Conservation (phyloP, 2,888 invertebrate species). For the Andrena praecox region DNA sequence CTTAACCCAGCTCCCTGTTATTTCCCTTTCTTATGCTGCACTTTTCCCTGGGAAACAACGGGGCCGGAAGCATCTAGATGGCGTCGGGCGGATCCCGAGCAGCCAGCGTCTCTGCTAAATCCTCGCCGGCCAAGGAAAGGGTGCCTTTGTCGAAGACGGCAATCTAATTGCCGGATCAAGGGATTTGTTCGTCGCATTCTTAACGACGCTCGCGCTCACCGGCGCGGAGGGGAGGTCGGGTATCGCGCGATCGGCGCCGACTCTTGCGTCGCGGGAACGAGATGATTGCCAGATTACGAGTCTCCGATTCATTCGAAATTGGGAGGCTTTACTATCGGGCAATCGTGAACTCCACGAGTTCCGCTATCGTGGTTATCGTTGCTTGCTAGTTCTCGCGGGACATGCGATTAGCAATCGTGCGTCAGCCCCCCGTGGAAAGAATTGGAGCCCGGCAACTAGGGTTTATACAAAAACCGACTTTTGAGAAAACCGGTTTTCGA, state of each 20-base stretch:
- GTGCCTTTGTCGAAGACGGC: slow-evolving; percentile 51
- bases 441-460: neutral
- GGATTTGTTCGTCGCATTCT: slow-evolving; percentile 53
- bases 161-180: slow-evolving; percentile 65
- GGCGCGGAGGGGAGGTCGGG: neutral
- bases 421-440: neutral
- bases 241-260: neutral
- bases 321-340: neutral
- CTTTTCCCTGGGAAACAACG: slow-evolving; percentile 27
- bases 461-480: no score
- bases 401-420: no score
- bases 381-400: no score
- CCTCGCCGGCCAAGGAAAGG: slow-evolving; percentile 21
- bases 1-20: slow-evolving; percentile 52
- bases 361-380: neutral
- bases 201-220: slow-evolving; percentile 37
- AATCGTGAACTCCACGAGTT: no score
- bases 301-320: neutral
- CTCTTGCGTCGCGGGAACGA: neutral
- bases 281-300: neutral
- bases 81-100: slow-evolving; percentile 34
- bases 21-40: slow-evolving; percentile 24
- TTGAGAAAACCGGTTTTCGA: no score
- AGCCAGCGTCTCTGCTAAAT: slow-evolving; percentile 43
- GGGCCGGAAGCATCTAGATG: slow-evolving; percentile 20